Base-by-base conservation (phyloP, 2,113 vertebrate genomes). In the Tachuris rubrigastra region DNA sequence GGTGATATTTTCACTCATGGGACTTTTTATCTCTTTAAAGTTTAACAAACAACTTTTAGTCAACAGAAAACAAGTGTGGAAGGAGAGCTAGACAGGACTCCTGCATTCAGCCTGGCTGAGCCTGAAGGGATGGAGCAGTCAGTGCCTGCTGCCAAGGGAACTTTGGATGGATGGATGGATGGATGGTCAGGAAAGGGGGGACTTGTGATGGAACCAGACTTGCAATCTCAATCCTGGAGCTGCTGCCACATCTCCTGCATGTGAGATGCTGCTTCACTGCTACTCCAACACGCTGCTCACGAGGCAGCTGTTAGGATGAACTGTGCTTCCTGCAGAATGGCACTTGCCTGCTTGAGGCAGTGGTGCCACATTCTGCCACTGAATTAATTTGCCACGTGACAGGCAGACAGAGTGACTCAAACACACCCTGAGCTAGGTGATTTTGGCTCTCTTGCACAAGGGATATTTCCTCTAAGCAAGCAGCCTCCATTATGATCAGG, bases 371-470 rank as follows among this genome's bases (percentile, higher is more conserved):
- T 53, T 67, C 87, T 81, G 78, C 89, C 74, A 50, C 39, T 76
- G 90, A 71, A 87, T 92, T 84, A 46, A 91, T 93, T 49, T 87
- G 85, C 89, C 79, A 33, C 9, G 4, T 28, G 82, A 79, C 93
- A 94, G 72, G 68, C 91, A 91, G 77, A 50, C 55, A 69, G 85
- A 94, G 49, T 2, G 14, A 25, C 71, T 31, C 3, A 0, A 72
- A 44, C 8, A 22, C 0, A 1, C 87, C 79, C 39, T 37, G 52
- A 91, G 85, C 95, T 73, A 65, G 33, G 65, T 0, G 53, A 72
- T 39, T 85, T 14, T 78, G 90, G 46, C 60, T 89, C 8, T 21
- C 58, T 78, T 22, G 76, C 79, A 60, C 65, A 55, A 69, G 65
- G 80, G 63, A 41, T 66, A 46, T 75, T 84, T 87, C 72, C 63